Evolutionary conservation across 2,797 vertebrate species (phyloP).

Genomic region (Coregonus sp.): DNA sequence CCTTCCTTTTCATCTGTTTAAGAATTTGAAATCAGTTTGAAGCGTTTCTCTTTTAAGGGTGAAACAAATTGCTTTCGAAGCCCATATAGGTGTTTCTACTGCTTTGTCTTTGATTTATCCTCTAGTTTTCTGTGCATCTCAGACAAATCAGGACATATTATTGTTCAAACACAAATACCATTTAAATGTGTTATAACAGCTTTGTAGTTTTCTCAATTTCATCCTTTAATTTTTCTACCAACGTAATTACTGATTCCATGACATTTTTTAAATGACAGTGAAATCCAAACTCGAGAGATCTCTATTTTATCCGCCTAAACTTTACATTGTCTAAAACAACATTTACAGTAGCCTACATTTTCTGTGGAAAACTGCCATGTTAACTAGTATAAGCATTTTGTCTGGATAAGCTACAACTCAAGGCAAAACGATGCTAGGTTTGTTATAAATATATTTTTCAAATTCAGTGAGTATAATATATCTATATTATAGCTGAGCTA

Average conservation of each 20-base stretch:
- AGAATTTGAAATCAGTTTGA: slow-evolving; percentile 15
- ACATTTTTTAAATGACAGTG: neutral
- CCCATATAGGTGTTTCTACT: neutral
- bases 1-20: slow-evolving; percentile 36
- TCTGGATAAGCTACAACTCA: neutral
- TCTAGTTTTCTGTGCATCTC: neutral
- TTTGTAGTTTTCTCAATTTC: neutral
- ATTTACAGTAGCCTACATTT: neutral
- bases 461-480: neutral
- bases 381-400: neutral
- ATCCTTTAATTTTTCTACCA: neutral
- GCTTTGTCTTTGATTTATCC: neutral
- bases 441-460: neutral
- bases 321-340: neutral
- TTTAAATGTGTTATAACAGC: slow-evolving; percentile 3
- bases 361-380: neutral
- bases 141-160: neutral
- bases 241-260: neutral
- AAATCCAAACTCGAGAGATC: neutral
- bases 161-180: neutral
- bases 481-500: neutral
- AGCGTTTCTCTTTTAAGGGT: slow-evolving; percentile 10
- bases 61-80: slow-evolving; percentile 15
- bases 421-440: neutral
- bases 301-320: slow-evolving; percentile 1